phyloP scores from a whole-genome alignment of 2,888 invertebrate genomes.

The Tenthredo scrophulariae region DNA sequence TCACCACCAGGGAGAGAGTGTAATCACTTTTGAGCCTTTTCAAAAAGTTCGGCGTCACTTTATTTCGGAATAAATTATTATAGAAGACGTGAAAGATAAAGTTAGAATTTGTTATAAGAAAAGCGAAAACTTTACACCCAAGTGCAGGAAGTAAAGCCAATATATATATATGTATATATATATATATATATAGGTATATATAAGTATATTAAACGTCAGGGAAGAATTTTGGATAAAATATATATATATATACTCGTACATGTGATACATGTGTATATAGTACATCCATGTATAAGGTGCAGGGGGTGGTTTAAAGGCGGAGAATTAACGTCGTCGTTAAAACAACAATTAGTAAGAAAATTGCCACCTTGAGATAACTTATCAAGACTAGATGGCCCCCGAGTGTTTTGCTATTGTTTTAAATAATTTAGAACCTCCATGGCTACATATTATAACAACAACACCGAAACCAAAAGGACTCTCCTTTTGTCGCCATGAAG shows the following conservation, averaged over 20 bases:
- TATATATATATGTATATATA: no score
- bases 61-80: conserved; percentile 36
- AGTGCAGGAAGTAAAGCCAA: background rate
- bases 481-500: background rate
- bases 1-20: background rate
- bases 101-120: conserved; percentile 15
- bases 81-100: conserved; percentile 9
- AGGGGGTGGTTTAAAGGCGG: background rate
- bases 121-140: background rate
- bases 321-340: conserved; percentile 53
- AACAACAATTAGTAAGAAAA: conserved; percentile 54
- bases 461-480: background rate
- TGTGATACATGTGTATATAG: background rate
- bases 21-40: conserved; percentile 47
- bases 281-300: background rate
- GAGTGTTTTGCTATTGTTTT: conserved; percentile 40
- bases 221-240: conserved; percentile 30
- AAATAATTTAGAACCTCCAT: conserved; percentile 14
- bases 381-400: background rate
- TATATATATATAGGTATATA: no score
- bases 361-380: conserved; percentile 37
- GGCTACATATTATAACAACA: background rate
- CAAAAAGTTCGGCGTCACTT: conserved; percentile 32
- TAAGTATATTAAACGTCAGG: background rate
- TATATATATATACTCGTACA: background rate